Percentiles rank a stretch among this genome's conserved stretches.
phyloP scores from a whole-genome alignment of 2,797 vertebrate species.

The Triplophysa bombifrons region DNA sequence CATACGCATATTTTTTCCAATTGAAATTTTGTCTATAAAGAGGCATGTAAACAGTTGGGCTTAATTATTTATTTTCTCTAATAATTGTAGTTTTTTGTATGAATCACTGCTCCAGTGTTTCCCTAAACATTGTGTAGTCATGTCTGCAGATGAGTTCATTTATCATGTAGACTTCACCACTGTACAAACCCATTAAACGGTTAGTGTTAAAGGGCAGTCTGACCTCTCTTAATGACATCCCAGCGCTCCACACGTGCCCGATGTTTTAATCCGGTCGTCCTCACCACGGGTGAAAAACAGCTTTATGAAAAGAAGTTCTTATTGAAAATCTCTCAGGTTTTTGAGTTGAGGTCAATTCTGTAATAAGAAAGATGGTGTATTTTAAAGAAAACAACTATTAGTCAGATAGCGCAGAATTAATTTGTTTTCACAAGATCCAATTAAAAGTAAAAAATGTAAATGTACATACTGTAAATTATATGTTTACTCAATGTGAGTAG shows the following conservation, averaged over 20 bases:
- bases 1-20: background rate
- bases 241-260: constrained; percentile 4
- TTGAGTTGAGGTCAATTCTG: background rate
- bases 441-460: no score
- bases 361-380: background rate
- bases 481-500: no score
- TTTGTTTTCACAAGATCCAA: no score
- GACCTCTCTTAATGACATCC: constrained; percentile 17
- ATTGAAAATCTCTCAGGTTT: background rate
- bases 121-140: background rate
- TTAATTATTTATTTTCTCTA: background rate
- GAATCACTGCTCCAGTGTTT: background rate
- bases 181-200: constrained; percentile 41
- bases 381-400: no score
- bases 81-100: no score
- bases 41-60: no score
- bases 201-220: constrained; percentile 38
- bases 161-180: constrained; percentile 39
- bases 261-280: constrained; percentile 3
- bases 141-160: constrained; percentile 24
- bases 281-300: background rate
- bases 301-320: background rate
- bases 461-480: no score
- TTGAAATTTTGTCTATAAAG: background rate
- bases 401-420: no score